Conservation (phyloP, 53 echinoderm and acorn worm species). For the Echinometra lucunter region DNA sequence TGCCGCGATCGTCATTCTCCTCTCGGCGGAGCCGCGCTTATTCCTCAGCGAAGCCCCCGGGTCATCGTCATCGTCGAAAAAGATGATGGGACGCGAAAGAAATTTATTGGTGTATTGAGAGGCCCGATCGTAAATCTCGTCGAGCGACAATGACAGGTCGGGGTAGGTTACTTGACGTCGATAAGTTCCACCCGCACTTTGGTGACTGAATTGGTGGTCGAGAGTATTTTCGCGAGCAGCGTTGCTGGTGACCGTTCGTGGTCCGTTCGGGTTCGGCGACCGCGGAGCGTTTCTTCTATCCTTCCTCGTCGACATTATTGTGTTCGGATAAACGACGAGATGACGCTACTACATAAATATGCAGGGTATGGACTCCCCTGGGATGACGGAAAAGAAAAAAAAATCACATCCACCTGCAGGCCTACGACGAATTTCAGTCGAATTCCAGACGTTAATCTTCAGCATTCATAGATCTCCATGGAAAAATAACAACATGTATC, state of each 20-base stretch:
- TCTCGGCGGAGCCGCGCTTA: slow-evolving; percentile 47
- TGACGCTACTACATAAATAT: background rate
- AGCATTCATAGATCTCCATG: too few species aligned
- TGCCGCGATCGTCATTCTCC: slow-evolving; percentile 59
- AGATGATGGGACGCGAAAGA: slow-evolving; percentile 81
- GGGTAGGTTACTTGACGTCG: slow-evolving; percentile 76
- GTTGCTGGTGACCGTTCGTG: background rate
- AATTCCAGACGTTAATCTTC: too few species aligned
- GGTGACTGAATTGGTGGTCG: slow-evolving; percentile 39
- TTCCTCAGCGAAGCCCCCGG: slow-evolving; percentile 33
- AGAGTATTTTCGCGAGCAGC: background rate
- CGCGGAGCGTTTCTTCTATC: background rate
- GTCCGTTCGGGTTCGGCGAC: slow-evolving; percentile 45
- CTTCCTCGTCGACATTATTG: background rate
- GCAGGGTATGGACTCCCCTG: background rate
- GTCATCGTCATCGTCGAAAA: slow-evolving; percentile 72
- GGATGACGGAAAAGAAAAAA: background rate
- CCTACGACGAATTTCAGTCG: too few species aligned
- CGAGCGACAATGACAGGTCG: slow-evolving; percentile 78
- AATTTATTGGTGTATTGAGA: slow-evolving; percentile 79
- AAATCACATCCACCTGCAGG: too few species aligned
- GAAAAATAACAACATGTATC: too few species aligned
- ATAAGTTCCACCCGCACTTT: slow-evolving; percentile 57
- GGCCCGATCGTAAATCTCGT: slow-evolving; percentile 94
- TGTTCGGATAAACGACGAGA: background rate